Conservation (phyloP, 2,888 invertebrate species). For the Thera obeliscata region DNA sequence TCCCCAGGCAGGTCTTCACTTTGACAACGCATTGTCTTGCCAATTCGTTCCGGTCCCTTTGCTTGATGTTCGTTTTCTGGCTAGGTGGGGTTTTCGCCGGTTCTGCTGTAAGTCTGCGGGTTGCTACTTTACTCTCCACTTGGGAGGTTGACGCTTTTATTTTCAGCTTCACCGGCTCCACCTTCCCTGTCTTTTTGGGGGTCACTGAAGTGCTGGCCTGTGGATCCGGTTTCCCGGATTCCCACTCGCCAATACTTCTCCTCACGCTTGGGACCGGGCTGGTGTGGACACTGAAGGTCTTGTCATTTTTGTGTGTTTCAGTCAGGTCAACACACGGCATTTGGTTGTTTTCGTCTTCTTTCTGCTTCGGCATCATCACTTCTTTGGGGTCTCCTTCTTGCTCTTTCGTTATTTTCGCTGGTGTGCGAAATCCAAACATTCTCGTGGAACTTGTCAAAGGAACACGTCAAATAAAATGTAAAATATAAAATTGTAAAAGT, state of each 20-base stretch:
- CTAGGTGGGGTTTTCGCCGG: not conserved
- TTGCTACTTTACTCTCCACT: not conserved
- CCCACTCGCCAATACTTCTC: not conserved
- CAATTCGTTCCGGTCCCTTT: too few relatives aligned
- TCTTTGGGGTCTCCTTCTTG: too few relatives aligned
- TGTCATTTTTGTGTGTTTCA: too few relatives aligned
- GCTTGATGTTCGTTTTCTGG: not conserved
- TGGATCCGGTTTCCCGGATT: not conserved
- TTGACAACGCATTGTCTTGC: not conserved
- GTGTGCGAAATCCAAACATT: too few relatives aligned
- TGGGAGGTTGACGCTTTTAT: not conserved
- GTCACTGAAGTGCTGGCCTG: not conserved
- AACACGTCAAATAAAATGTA: too few relatives aligned
- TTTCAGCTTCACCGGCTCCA: not conserved
- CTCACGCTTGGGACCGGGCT: not conserved
- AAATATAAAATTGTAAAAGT: too few relatives aligned
- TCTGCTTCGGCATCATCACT: too few relatives aligned
- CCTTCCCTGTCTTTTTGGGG: not conserved
- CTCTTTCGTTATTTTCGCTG: too few relatives aligned
- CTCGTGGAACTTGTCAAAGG: too few relatives aligned
- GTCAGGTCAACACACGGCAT: too few relatives aligned
- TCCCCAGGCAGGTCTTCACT: not conserved
- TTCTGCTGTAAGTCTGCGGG: not conserved
- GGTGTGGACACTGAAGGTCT: too few relatives aligned
- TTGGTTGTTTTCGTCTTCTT: too few relatives aligned